Evolutionary conservation across 2,888 invertebrate genomes (phyloP).

Genomic region (Acrobasis suavella): DNA sequence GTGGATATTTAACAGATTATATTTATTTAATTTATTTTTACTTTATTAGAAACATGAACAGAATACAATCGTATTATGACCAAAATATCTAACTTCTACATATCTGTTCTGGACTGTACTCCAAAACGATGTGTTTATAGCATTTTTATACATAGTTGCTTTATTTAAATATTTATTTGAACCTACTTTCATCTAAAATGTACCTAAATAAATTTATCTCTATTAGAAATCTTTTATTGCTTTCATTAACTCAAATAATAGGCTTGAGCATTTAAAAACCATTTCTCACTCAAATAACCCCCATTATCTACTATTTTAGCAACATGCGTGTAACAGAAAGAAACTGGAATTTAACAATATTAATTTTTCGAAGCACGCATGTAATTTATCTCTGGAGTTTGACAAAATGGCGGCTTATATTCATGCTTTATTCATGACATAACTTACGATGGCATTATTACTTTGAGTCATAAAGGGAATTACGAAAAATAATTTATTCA

Average conservation of each 20-base stretch:
- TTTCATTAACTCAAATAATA: not conserved
- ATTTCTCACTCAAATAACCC: not conserved
- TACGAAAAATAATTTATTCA: constrained; percentile 13
- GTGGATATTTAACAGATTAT: too few relatives aligned
- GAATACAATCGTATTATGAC: too few relatives aligned
- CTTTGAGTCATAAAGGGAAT: constrained; percentile 20
- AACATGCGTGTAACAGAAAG: not conserved
- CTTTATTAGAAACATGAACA: too few relatives aligned
- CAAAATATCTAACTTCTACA: too few relatives aligned
- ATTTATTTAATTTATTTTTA: too few relatives aligned
- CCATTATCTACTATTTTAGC: not conserved
- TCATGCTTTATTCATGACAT: constrained; percentile 31
- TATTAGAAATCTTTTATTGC: too few relatives aligned
- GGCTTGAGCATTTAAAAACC: not conserved
- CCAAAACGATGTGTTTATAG: too few relatives aligned
- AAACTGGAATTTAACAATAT: constrained; percentile 21
- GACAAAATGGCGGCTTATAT: constrained; percentile 23
- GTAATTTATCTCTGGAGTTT: constrained; percentile 17
- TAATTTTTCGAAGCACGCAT: constrained; percentile 23
- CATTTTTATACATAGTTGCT: too few relatives aligned
- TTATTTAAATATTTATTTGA: too few relatives aligned
- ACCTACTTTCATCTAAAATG: too few relatives aligned
- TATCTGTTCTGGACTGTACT: too few relatives aligned
- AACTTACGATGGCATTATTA: constrained; percentile 28
- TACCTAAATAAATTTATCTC: too few relatives aligned